Base-by-base conservation (phyloP, 2,888 invertebrate genomes). In the Philaethria dido region DNA sequence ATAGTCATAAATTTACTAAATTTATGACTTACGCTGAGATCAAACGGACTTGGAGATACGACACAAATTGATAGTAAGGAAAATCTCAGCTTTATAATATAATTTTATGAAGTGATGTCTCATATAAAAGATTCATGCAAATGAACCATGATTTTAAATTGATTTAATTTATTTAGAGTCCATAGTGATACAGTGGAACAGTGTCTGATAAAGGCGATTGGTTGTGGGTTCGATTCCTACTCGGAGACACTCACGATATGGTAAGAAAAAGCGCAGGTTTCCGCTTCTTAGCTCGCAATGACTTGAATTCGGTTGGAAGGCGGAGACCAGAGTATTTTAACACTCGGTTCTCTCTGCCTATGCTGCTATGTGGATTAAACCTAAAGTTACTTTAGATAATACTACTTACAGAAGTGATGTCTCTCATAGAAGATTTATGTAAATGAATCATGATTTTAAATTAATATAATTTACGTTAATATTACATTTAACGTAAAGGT, bases 401-500 rank as follows among this genome's bases (percentile, higher is more conserved):
- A n/a, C n/a, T n/a, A n/a, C n/a, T n/a, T n/a, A n/a, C n/a, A n/a
- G 62, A 57, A 44, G 39, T 52, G 39, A 63, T 55, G 54, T 39
- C 48, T 44, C 42, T 62, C 39, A 25, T 57, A 50, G 61, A 64
- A 68, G 36, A 68, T 22, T 64, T 47, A 57, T 29, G 20, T 13
- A 48, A 66, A 36, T 69, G 47, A 66, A 62, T 62, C 57, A 50
- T 62, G 3, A 20, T 57, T 14, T 42, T 25, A 36, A 64, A 62
- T 66, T 57, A 16, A 69, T 64, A 62, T 55, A 62, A 59, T 69
- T 60, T 64, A 50, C 50, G 25, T 48, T 52, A 60, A 55, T 59
- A 64, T 66, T 66, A 69, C 62, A 57, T 66, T 64, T 8, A 20
- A 47, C 61, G 50, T 42, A 68, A 61, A 25, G 0, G 25, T 25